A percentile compares a stretch with the other conserved stretches of the same genome.
These are phyloP conservation scores for Neocrepidodera transversa DNA, from an alignment of 2,888 invertebrate species.

Conservation along the genomic window DNA sequence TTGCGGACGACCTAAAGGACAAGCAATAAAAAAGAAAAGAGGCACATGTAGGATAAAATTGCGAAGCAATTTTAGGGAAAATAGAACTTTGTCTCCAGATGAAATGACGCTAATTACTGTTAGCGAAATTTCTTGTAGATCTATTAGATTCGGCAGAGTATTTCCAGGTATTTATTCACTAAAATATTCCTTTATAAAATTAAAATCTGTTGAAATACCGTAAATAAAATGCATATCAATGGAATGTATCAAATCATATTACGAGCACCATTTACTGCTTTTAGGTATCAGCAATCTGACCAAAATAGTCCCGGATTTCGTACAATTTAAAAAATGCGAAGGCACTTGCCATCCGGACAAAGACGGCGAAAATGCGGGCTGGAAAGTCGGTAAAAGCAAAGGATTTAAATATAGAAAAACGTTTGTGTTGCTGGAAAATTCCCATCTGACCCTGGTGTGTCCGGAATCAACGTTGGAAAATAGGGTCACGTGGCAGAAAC, in stretches of 20 bases:
- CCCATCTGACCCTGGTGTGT: constrained; percentile 64
- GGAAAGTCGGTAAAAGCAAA: constrained; percentile 58
- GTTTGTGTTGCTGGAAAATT: constrained; percentile 63
- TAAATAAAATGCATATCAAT: no score
- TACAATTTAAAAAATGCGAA: constrained; percentile 57
- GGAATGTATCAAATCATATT: no score
- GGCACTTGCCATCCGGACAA: constrained; percentile 59
- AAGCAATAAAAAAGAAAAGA: constrained; percentile 58
- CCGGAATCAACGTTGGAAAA: constrained; percentile 64
- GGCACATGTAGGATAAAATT: constrained; percentile 64
- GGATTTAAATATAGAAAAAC: constrained; percentile 63
- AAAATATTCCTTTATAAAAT: not conserved
- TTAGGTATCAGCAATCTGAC: constrained; percentile 62
- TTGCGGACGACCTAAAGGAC: constrained; percentile 57
- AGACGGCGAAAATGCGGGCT: constrained; percentile 56
- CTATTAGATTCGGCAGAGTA: constrained; percentile 57
- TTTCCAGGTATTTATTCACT: constrained; percentile 54
- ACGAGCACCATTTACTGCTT: constrained; percentile 38
- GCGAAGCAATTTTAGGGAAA: constrained; percentile 15
- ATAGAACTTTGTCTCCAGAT: constrained; percentile 13
- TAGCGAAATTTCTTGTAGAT: constrained; percentile 60
- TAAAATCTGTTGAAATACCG: no score
- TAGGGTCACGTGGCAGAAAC: constrained; percentile 65
- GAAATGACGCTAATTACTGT: constrained; percentile 28
- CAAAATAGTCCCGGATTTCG: constrained; percentile 63